Evolutionary conservation across 2,888 invertebrate species (phyloP).

Genomic region (Heliconius charithonia): DNA sequence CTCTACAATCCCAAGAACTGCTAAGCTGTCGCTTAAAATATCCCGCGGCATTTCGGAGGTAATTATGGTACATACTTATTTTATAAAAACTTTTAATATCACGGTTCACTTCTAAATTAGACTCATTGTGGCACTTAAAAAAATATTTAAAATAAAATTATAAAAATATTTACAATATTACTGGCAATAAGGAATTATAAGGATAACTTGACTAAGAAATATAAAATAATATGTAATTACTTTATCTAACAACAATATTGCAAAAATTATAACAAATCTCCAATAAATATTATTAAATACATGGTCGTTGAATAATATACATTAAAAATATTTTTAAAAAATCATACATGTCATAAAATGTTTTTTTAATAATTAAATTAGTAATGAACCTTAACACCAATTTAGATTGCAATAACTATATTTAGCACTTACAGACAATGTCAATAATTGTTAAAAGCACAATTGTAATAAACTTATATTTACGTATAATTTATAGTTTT

Average conservation of each 20-base stretch:
- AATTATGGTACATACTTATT: conserved; percentile 50
- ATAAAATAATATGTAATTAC: background rate
- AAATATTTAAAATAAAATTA: background rate
- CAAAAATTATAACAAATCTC: background rate
- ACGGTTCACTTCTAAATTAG: conserved; percentile 20
- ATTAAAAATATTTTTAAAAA: conserved; percentile 5
- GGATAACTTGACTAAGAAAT: background rate
- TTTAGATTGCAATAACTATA: background rate
- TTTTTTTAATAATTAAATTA: conserved; percentile 25
- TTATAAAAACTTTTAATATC: conserved; percentile 16
- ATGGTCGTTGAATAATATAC: background rate
- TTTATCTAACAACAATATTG: background rate
- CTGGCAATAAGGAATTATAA: background rate
- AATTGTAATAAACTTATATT: conserved; percentile 4
- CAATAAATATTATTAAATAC: background rate
- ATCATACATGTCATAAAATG: background rate
- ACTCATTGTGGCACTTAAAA: background rate
- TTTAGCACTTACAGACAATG: background rate
- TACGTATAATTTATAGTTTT: background rate
- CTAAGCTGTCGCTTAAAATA: conserved; percentile 87
- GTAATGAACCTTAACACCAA: conserved; percentile 9
- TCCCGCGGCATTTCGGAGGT: conserved; percentile 85
- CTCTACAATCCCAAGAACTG: conserved; percentile 85
- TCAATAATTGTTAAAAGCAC: background rate
- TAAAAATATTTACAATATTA: background rate